Percentiles rank a stretch among this genome's conserved stretches.
These are phyloP conservation scores for Heliconius melpomene DNA, from an alignment of 1,140 invertebrate species.

Conservation along the genomic window DNA sequence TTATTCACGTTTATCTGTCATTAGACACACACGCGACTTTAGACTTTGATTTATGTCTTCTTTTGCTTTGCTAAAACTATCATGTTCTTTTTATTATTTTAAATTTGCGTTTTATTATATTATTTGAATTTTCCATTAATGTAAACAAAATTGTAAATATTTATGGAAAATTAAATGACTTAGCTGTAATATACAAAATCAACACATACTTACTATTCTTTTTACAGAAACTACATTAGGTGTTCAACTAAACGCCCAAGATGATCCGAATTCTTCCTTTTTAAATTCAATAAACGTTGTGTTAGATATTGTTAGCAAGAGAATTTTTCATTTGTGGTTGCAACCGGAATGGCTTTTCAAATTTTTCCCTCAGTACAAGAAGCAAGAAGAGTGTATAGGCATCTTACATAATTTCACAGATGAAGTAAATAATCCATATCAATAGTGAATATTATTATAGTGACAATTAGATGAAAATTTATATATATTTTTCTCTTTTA, in stretches of 20 bases:
- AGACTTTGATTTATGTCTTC: slow-evolving; percentile 30
- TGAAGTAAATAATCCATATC: slow-evolving; percentile 45
- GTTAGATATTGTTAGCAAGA: slow-evolving; percentile 59
- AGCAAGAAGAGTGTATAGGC: slow-evolving; percentile 48
- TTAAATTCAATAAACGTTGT: slow-evolving; percentile 53
- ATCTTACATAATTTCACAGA: slow-evolving; percentile 63
- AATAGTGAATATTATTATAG: not conserved
- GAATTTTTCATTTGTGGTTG: slow-evolving; percentile 75
- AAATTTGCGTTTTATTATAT: not conserved
- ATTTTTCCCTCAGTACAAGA: slow-evolving; percentile 54
- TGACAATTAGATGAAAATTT: not conserved
- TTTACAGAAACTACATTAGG: slow-evolving; percentile 71
- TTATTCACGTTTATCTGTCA: slow-evolving; percentile 30
- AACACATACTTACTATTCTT: not conserved
- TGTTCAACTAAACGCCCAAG: slow-evolving; percentile 68
- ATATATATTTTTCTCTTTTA: not conserved
- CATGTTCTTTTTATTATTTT: not conserved
- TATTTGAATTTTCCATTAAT: no score
- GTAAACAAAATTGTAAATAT: no score
- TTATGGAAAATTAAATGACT: not conserved
- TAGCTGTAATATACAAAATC: not conserved
- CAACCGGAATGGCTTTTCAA: slow-evolving; percentile 73
- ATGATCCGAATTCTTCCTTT: slow-evolving; percentile 56
- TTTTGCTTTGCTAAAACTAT: slow-evolving; percentile 24
- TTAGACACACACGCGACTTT: slow-evolving; percentile 32